Percentiles rank a stretch among this genome's conserved stretches.
Conservation (phyloP, 1,140 invertebrate genomes). For the Procambarus clarkii region DNA sequence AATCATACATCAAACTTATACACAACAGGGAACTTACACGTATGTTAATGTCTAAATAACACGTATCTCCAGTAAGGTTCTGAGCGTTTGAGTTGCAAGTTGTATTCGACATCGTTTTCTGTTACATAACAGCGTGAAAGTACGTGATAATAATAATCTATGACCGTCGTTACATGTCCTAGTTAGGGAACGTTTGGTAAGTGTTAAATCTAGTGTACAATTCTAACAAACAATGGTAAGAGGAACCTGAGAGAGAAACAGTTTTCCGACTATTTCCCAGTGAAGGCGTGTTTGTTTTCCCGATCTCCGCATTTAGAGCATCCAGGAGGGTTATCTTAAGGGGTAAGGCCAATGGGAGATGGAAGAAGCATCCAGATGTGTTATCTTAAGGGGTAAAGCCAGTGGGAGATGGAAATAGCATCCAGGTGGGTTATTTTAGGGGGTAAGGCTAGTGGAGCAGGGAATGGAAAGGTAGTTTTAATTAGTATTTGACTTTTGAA, state of each 20-base stretch:
- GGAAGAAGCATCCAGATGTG: not conserved
- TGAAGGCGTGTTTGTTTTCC: not conserved
- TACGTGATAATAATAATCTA: too few relatives aligned
- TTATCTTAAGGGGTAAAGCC: too few relatives aligned
- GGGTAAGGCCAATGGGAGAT: not conserved
- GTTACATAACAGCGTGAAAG: too few relatives aligned
- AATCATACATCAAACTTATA: not conserved
- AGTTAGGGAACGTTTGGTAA: too few relatives aligned
- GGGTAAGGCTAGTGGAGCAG: not conserved
- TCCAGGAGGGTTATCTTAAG: not conserved
- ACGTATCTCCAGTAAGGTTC: not conserved
- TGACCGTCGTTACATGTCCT: too few relatives aligned
- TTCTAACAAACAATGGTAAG: not conserved
- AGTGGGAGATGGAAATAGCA: too few relatives aligned
- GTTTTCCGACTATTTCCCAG: not conserved
- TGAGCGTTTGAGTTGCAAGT: not conserved
- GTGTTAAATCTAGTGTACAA: too few relatives aligned
- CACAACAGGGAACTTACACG: not conserved
- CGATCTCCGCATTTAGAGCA: not conserved
- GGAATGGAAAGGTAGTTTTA: not conserved
- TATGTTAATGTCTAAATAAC: not conserved
- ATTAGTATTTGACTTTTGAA: slow-evolving; percentile 35
- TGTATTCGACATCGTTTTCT: too few relatives aligned
- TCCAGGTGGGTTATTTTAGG: not conserved
- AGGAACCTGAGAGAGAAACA: not conserved